Conservation (phyloP, 2,797 vertebrate genomes). For the Chloroceryle amazona region DNA sequence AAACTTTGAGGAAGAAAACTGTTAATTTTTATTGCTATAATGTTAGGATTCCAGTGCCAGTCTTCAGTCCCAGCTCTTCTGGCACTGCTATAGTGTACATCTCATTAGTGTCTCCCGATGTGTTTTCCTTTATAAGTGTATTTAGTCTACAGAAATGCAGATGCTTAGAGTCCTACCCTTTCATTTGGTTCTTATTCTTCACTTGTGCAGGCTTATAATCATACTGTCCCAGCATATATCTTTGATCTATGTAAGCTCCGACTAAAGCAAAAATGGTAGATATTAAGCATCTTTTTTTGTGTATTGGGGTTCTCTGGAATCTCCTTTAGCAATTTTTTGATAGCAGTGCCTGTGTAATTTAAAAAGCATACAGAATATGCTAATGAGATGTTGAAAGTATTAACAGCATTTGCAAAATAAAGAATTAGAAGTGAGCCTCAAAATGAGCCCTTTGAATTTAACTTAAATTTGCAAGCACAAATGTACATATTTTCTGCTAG, state of each 20-base stretch:
- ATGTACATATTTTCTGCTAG: not conserved
- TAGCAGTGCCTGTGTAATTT: constrained; percentile 53
- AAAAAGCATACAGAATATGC: constrained; percentile 23
- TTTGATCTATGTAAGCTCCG: constrained; percentile 18
- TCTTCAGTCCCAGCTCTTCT: constrained; percentile 25
- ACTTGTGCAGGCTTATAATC: constrained; percentile 29
- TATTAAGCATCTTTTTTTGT: constrained; percentile 35
- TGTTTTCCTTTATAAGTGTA: constrained; percentile 9
- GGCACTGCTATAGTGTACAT: not conserved
- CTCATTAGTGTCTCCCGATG: constrained; percentile 51
- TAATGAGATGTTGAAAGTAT: constrained; percentile 52
- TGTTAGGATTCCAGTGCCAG: constrained; percentile 28
- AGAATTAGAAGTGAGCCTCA: constrained; percentile 8
- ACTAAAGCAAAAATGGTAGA: constrained; percentile 1
- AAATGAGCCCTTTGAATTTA: constrained; percentile 36
- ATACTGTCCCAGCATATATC: not conserved
- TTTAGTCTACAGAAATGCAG: constrained; percentile 60
- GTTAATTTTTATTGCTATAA: constrained; percentile 37
- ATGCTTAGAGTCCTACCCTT: constrained; percentile 33
- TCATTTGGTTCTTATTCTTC: constrained; percentile 42
- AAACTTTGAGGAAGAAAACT: constrained; percentile 10
- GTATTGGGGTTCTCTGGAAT: not conserved
- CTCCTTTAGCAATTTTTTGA: constrained; percentile 60
- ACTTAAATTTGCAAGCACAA: constrained; percentile 18
- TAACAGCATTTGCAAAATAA: constrained; percentile 59